These are phyloP conservation scores for Chloropsis cyanopogon DNA, from an alignment of 2,113 vertebrate genomes.

Conservation along the genomic window DNA sequence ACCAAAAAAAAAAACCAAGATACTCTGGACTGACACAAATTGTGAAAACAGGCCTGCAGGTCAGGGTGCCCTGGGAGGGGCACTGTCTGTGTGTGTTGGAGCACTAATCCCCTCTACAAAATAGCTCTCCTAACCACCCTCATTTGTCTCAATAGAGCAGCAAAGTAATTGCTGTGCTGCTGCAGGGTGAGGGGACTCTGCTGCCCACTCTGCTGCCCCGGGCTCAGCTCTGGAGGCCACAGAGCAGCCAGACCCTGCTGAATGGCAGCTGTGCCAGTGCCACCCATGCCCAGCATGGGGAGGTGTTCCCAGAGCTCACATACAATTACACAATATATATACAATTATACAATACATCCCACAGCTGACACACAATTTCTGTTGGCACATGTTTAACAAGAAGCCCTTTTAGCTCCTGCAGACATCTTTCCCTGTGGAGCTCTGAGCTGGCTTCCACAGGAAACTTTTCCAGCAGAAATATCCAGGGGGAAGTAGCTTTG, in stretches of 20 bases:
- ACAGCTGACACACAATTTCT: no score
- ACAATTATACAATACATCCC: no score
- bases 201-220: background rate
- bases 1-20: background rate
- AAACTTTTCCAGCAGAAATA: background rate
- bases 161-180: background rate
- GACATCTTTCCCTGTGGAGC: background rate
- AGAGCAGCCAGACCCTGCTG: background rate
- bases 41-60: background rate
- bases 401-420: background rate
- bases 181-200: background rate
- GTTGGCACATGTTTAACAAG: background rate
- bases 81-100: background rate
- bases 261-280: accelerated
- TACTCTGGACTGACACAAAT: background rate
- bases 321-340: no score
- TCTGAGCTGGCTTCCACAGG: background rate
- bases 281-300: background rate
- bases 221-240: background rate
- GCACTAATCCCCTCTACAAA: background rate
- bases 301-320: accelerated
- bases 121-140: background rate
- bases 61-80: background rate
- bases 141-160: background rate
- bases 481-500: background rate